These are phyloP conservation scores for Deroplatys truncata DNA, from an alignment of 2,888 invertebrate genomes.

Conservation along the genomic window DNA sequence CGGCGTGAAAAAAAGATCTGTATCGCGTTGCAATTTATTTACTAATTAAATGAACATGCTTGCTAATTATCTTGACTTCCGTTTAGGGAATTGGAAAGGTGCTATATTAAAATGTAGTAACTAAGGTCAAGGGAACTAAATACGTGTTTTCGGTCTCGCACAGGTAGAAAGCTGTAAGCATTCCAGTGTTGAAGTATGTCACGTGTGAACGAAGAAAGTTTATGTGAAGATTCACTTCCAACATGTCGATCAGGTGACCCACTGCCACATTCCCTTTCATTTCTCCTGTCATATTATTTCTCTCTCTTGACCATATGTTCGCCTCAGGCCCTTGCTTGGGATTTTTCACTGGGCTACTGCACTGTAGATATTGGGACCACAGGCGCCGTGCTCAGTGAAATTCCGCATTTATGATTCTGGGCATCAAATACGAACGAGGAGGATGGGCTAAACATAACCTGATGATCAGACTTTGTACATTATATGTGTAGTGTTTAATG, in stretches of 20 bases:
- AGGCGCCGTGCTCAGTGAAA: no score
- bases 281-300: background rate
- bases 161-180: background rate
- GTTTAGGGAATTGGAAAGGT: background rate
- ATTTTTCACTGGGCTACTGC: background rate
- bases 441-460: no score
- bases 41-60: no score
- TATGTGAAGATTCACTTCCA: background rate
- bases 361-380: no score
- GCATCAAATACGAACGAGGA: no score
- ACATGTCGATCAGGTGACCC: background rate
- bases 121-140: background rate
- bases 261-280: background rate
- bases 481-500: no score
- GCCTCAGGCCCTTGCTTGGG: background rate
- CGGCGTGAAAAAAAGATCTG: no score
- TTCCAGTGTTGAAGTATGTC: background rate
- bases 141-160: background rate
- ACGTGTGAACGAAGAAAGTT: background rate
- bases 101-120: background rate
- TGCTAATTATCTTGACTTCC: no score
- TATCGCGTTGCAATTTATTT: no score
- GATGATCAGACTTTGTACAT: no score
- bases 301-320: background rate
- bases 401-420: no score